Evolutionary conservation across 2,113 vertebrate species (phyloP), one percentile per base, ranked within the genome.

Genomic region (Pterophyllum scalare): DNA sequence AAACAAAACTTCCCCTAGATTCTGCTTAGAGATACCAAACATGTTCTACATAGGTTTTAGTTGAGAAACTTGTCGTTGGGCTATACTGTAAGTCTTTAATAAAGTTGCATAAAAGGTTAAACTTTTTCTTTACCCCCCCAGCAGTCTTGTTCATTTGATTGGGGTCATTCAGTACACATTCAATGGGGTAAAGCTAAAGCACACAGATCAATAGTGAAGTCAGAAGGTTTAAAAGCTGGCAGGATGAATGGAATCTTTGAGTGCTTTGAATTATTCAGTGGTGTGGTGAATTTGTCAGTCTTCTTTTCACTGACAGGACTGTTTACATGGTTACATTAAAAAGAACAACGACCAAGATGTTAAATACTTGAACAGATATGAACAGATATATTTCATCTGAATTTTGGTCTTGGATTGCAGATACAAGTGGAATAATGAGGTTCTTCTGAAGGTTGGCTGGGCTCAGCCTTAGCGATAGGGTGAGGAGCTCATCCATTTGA

Each of bases 201-300:
- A 93, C 87, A 91, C 87, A 82, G 89, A 94, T 96, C 95, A 92
- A 95, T 95, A 89, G 84, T 79, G 75, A 72, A 91, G 93, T 89
- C 92, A 87, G 81, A 94, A 83, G 90, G 92, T 92, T 91, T 93
- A 92, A 93, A 93, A 92, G 90, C 87, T 89, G 89, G 84, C 85
- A 91, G 90, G 90, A 91, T 92, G 93, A 94, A 94, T 91, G 80
- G 90, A 77, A 70, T 70, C 64, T 70, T 28, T 70, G 81, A 92
- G 84, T 84, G 87, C 88, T 91, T 78, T 93, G 91, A 93, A 93
- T 94, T 93, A 91, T 94, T 94, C 92, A 94, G 85, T 65, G 82
- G 78, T 26, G 58, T 79, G 84, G 88, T 87, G 81, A 83, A 88
- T 91, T 92, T 88, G 82, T 90, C 87, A 31, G 86, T 76, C 80